phyloP scores from a whole-genome alignment of 2,797 vertebrate genomes.

The Brachymystax lenok region DNA sequence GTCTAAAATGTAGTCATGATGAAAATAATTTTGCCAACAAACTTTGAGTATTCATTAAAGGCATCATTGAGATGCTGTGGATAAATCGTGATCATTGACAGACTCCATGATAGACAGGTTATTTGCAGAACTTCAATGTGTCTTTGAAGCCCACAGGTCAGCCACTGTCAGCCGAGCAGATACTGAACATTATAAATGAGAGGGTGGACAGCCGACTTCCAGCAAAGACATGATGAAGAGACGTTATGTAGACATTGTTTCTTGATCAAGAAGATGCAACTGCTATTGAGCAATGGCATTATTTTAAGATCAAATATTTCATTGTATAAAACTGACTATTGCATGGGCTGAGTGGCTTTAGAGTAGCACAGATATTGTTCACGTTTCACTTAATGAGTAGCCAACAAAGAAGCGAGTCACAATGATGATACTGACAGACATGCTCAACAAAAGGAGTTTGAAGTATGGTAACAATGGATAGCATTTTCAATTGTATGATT shows the following conservation, averaged over 20 bases:
- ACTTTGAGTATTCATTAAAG: slow-evolving; percentile 57
- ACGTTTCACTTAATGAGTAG: slow-evolving; percentile 58
- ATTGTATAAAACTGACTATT: slow-evolving; percentile 63
- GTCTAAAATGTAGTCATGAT: slow-evolving; percentile 50
- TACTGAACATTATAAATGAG: slow-evolving; percentile 55
- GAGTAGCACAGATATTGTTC: slow-evolving; percentile 60
- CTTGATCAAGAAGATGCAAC: slow-evolving; percentile 71
- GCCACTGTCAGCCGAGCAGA: slow-evolving; percentile 65
- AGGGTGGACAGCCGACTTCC: slow-evolving; percentile 71
- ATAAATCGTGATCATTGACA: slow-evolving; percentile 65
- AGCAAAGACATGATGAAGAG: slow-evolving; percentile 72
- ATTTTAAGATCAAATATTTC: slow-evolving; percentile 76
- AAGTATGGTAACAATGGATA: slow-evolving; percentile 70
- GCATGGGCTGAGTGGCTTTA: slow-evolving; percentile 39
- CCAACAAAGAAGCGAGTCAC: slow-evolving; percentile 51
- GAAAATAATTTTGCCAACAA: slow-evolving; percentile 79
- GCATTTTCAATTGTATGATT: slow-evolving; percentile 55
- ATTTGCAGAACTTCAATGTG: slow-evolving; percentile 76
- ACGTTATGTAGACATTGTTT: slow-evolving; percentile 46
- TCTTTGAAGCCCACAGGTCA: slow-evolving; percentile 75
- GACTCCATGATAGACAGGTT: slow-evolving; percentile 68
- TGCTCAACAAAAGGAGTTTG: slow-evolving; percentile 59
- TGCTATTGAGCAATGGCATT: slow-evolving; percentile 40
- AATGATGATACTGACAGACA: slow-evolving; percentile 44
- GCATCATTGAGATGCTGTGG: slow-evolving; percentile 84